Conservation (phyloP, 2,888 invertebrate species). For the Pristionchus japonicus region DNA sequence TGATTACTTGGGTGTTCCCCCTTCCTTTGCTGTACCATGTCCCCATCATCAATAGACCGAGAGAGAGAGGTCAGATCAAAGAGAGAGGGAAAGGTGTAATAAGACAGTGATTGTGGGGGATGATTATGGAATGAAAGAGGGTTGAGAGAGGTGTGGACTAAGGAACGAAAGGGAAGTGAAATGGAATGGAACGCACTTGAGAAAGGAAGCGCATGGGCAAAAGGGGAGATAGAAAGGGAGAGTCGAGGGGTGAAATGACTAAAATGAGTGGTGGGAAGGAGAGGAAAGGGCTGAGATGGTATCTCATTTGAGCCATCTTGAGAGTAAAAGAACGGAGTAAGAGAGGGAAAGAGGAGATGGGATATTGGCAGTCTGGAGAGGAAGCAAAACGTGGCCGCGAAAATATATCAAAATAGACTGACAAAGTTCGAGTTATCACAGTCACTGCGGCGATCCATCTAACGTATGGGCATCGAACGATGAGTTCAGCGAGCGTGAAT, state of each 20-base stretch:
- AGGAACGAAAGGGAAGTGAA: constrained; percentile 26
- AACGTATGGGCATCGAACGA: no score
- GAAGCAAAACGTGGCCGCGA: background rate
- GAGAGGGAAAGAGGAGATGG: background rate
- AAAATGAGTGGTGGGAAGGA: constrained; percentile 20
- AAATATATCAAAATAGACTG: background rate
- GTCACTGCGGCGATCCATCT: background rate
- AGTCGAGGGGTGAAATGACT: constrained; percentile 28
- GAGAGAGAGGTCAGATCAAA: constrained; percentile 23
- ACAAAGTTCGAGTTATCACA: background rate
- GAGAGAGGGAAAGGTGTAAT: constrained; percentile 13
- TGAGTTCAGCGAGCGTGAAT: no score
- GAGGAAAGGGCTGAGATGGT: background rate
- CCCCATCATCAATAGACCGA: background rate
- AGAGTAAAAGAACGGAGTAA: background rate
- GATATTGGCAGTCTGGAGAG: background rate
- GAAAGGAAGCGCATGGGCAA: background rate
- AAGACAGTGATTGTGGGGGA: constrained; percentile 30
- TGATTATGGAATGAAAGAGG: constrained; percentile 1
- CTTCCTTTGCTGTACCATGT: background rate
- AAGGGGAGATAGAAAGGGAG: background rate
- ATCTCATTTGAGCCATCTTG: constrained; percentile 1
- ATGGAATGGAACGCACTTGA: constrained; percentile 36
- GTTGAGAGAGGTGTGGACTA: background rate
- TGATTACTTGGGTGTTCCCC: background rate